phyloP scores from a whole-genome alignment of 2,888 invertebrate species.

The Zele albiditarsus region DNA sequence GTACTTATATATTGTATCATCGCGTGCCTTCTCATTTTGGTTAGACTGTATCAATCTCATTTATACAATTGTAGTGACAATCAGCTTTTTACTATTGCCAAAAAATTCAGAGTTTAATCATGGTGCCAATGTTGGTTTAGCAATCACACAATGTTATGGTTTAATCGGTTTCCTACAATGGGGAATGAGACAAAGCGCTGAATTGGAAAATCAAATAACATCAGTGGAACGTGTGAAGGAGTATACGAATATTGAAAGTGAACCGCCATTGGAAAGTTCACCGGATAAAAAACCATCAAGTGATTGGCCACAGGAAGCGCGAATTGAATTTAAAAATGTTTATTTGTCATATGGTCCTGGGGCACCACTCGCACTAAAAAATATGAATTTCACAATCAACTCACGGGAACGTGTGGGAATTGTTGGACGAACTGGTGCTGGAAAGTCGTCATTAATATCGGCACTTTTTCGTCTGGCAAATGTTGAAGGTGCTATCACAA shows the following conservation, averaged over 20 bases:
- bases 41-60: slow-evolving; percentile 90
- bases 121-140: slow-evolving; percentile 85
- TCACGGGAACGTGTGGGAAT: slow-evolving; percentile 81
- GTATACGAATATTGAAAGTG: slow-evolving; percentile 77
- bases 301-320: slow-evolving; percentile 84
- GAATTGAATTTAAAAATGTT: slow-evolving; percentile 80
- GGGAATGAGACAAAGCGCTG: slow-evolving; percentile 90
- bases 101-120: slow-evolving; percentile 65
- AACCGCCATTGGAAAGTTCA: slow-evolving; percentile 81
- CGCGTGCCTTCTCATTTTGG: slow-evolving; percentile 95
- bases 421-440: slow-evolving; percentile 84
- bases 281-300: slow-evolving; percentile 78
- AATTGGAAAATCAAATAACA: slow-evolving; percentile 84
- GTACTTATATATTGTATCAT: slow-evolving; percentile 91
- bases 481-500: slow-evolving; percentile 72
- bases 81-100: slow-evolving; percentile 83
- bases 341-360: slow-evolving; percentile 82
- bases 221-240: slow-evolving; percentile 86
- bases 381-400: slow-evolving; percentile 79
- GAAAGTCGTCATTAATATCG: slow-evolving; percentile 81
- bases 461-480: slow-evolving; percentile 80
- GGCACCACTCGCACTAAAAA: slow-evolving; percentile 83
- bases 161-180: slow-evolving; percentile 88
- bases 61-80: slow-evolving; percentile 89
- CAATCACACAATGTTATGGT: slow-evolving; percentile 87